Base-by-base conservation (phyloP, 2,888 invertebrate species). In the Lysandra coridon region DNA sequence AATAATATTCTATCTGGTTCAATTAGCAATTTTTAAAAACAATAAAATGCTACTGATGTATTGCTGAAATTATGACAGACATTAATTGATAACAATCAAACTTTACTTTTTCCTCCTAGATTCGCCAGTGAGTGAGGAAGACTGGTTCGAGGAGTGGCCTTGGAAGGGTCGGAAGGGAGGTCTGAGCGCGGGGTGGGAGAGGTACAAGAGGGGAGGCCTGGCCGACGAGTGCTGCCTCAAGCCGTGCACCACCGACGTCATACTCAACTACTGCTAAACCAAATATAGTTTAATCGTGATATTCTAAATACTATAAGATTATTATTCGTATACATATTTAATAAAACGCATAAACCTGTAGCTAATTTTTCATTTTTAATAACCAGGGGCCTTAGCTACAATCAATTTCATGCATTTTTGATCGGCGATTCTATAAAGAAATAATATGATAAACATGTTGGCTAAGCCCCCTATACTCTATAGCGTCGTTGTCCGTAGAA, bases 141-240 rank as follows among this genome's bases (percentile, higher is more conserved):
- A 84, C 62, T 84, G 84, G 78, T n/a, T 64, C 2, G 85, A 84
- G 17, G 83, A 85, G 14, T 85, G 87, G 86, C 85, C 86, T 2
- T 88, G 87, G 87, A 80, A 60, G 44, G 87, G 87, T 0, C 87
- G 87, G 1, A 86, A 83, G 1, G 87, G 85, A 0, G 84, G 85
- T 0, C 81, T 87, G 23, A 78, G 83, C 4, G 84, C 86, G 0
- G 83, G 84, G 81, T 89, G 89, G 89, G 80, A 85, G 1, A 84
- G 88, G 0, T 85, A 86, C 83, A 89, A 89, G 81, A 83, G 89
- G 4, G 80, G 80, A 0, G 89, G 89, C 2, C 83, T 89, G 6
- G 89, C 85, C 14, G 88, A 89, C 81, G 88, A 89, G 73, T 89
- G 89, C 82, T 89, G 89, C 82, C 83, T 86, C 23, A 88, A 88